These are phyloP conservation scores for Meda fulgida DNA, from an alignment of 2,797 vertebrate species.

Conservation along the genomic window DNA sequence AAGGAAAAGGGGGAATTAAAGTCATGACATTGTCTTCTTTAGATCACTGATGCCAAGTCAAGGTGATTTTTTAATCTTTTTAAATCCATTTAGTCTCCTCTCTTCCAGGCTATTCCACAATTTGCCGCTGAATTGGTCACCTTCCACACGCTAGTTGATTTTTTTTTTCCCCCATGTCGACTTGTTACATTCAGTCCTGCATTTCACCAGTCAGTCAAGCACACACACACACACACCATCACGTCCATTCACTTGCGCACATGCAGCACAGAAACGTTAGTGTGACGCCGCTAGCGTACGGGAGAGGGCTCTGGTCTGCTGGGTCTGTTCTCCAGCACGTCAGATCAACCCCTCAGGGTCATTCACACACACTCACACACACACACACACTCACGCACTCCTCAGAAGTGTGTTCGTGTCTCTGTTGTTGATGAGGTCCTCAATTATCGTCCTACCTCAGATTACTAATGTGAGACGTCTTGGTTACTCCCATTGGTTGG, in stretches of 20 bases:
- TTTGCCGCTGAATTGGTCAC: slow-evolving; percentile 67
- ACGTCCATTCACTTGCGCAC: slow-evolving; percentile 79
- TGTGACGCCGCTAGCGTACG: slow-evolving; percentile 69
- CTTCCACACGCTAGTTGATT: slow-evolving; percentile 55
- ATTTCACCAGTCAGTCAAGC: slow-evolving; percentile 71
- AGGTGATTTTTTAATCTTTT: slow-evolving; percentile 71
- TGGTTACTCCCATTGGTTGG: slow-evolving; percentile 74
- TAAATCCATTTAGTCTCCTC: slow-evolving; percentile 81
- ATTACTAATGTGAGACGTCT: slow-evolving; percentile 81
- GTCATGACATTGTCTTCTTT: slow-evolving; percentile 81
- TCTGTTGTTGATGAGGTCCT: slow-evolving; percentile 72
- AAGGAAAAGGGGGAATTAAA: slow-evolving; percentile 71
- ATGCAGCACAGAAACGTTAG: slow-evolving; percentile 74
- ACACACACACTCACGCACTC: slow-evolving; percentile 82
- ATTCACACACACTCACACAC: slow-evolving; percentile 84
- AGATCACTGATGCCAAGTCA: slow-evolving; percentile 70
- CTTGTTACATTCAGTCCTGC: slow-evolving; percentile 84
- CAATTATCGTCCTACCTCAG: slow-evolving; percentile 72
- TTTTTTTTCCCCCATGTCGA: slow-evolving; percentile 55
- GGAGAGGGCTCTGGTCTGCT: slow-evolving; percentile 22
- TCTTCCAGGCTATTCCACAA: slow-evolving; percentile 81
- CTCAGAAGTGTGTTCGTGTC: slow-evolving; percentile 85
- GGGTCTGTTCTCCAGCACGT: slow-evolving; percentile 27
- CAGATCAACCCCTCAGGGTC: slow-evolving; percentile 88
- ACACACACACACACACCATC: slow-evolving; percentile 61